Percentiles rank a stretch among this genome's conserved stretches.
Evolutionary conservation across 2,113 vertebrate species (phyloP).

Genomic region (Penelope pileata): DNA sequence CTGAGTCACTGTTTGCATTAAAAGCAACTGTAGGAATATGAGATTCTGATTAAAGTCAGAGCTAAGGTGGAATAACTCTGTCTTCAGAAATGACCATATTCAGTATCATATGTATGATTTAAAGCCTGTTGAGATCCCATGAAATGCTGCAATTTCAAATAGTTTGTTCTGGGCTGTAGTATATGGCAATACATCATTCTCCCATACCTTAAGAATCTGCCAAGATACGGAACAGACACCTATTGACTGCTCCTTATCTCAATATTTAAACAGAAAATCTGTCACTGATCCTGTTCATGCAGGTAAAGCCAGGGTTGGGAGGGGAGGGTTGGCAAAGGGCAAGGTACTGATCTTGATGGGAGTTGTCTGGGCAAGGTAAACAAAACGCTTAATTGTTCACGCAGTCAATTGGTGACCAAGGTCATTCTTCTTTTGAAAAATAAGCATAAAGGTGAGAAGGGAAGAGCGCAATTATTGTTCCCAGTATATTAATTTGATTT

Average conservation of each 20-base stretch:
- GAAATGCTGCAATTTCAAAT: not conserved
- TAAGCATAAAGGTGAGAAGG: too few species aligned
- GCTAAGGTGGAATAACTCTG: not conserved
- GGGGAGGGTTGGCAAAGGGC: not conserved
- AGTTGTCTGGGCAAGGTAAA: too few species aligned
- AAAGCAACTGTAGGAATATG: not conserved
- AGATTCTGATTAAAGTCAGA: not conserved
- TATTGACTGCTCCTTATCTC: not conserved
- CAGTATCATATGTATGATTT: not conserved
- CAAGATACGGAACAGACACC: not conserved
- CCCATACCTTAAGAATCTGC: too few species aligned
- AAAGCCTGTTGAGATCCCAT: not conserved
- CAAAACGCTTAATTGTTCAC: not conserved
- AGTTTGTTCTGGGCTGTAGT: not conserved
- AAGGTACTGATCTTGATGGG: not conserved
- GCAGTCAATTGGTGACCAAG: not conserved
- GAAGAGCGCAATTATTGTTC: not conserved
- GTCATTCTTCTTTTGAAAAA: not conserved
- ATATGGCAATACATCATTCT: not conserved
- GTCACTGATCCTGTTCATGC: not conserved
- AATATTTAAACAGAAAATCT: not conserved
- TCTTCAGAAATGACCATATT: not conserved
- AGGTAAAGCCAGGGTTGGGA: not conserved
- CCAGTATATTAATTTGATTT: not conserved
- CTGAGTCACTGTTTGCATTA: not conserved